Conservation (phyloP, 2,113 vertebrate genomes). For the Ciconia maguari region DNA sequence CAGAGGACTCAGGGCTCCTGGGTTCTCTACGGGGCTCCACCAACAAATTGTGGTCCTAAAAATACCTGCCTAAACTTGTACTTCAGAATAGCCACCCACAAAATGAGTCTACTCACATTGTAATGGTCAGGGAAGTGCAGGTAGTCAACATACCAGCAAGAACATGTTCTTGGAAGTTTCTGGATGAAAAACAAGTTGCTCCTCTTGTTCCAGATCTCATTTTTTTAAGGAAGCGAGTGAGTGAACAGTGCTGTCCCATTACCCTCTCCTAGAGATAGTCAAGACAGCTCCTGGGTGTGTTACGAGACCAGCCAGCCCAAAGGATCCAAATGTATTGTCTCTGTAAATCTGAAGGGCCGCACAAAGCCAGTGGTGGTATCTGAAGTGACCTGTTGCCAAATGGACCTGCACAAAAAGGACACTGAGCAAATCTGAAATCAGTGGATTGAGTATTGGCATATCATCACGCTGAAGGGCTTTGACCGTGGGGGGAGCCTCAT, state of each 20-base stretch:
- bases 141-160: not conserved
- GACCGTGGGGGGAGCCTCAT: accelerated
- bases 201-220: not conserved
- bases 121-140: not conserved
- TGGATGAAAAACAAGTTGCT: not conserved
- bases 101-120: not conserved
- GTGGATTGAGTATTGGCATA: not conserved
- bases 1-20: not conserved
- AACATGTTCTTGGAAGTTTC: not conserved
- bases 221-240: not conserved
- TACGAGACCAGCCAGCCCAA: not conserved
- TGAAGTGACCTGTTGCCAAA: not conserved
- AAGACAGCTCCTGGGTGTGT: not conserved
- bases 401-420: not conserved
- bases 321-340: not conserved
- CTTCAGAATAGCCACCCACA: not conserved
- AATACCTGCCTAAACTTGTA: not conserved
- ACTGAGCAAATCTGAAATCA: not conserved
- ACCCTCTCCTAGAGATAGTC: not conserved
- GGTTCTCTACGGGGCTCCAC: not conserved
- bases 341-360: not conserved
- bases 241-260: not conserved
- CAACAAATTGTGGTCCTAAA: not conserved
- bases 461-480: not conserved
- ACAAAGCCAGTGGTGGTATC: not conserved